Percentiles rank a stretch among this genome's conserved stretches.
Conservation (phyloP, 2,113 vertebrate genomes). For the Pantherophis guttatus region DNA sequence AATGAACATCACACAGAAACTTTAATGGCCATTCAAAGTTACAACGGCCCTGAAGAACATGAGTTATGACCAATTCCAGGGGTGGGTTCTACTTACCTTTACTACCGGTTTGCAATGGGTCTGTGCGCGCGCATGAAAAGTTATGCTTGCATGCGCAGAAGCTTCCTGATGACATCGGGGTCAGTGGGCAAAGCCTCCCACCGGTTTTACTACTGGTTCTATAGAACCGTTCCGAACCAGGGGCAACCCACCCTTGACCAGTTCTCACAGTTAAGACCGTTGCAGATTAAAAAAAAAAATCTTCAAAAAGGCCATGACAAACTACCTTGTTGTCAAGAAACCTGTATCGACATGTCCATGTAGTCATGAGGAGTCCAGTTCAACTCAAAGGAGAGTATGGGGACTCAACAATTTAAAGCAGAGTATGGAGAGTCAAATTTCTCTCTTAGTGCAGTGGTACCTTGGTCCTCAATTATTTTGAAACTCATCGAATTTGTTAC, state of each 20-base stretch:
- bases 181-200: too few species aligned
- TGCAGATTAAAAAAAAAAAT: background rate
- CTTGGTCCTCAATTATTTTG: background rate
- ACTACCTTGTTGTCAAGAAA: background rate
- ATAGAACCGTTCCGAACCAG: too few species aligned
- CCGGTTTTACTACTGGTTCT: too few species aligned
- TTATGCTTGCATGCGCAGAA: too few species aligned
- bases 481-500: background rate
- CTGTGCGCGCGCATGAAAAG: too few species aligned
- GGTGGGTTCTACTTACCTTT: too few species aligned
- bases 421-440: background rate
- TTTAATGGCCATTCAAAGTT: background rate
- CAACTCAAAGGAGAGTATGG: background rate
- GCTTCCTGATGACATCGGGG: too few species aligned
- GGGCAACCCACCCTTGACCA: background rate
- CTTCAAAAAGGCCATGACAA: background rate
- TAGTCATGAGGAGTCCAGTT: background rate
- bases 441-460: background rate
- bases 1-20: background rate
- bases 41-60: background rate
- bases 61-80: background rate
- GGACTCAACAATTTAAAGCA: background rate
- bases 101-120: too few species aligned
- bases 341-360: background rate
- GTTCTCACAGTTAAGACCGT: background rate